Conservation (phyloP, 1,140 invertebrate genomes). For the Aphis gossypii region DNA sequence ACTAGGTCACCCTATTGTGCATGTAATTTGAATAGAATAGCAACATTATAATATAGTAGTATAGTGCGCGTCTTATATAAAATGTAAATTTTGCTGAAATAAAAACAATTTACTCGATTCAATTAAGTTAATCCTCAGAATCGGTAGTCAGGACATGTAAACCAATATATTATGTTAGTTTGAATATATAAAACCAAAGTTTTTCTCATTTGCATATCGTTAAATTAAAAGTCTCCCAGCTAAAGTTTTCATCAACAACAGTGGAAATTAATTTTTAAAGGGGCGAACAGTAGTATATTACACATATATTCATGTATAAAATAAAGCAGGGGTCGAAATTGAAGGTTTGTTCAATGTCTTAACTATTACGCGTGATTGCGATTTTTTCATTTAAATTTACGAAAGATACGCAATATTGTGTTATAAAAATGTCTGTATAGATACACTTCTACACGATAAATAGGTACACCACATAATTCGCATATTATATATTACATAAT, state of each 20-base stretch:
- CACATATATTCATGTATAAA: neutral
- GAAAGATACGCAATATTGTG: neutral
- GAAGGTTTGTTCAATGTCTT: neutral
- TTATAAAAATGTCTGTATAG: neutral
- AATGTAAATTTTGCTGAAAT: neutral
- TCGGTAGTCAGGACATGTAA: neutral
- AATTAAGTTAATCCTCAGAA: slow-evolving; percentile 21
- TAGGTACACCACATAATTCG: neutral
- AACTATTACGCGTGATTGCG: neutral
- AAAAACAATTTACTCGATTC: neutral
- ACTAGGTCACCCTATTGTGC: neutral
- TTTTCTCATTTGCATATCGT: slow-evolving; percentile 24
- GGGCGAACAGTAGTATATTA: neutral
- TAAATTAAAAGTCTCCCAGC: neutral
- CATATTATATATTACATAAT: no score
- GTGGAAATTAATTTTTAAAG: slow-evolving; percentile 39
- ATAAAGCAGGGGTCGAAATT: neutral
- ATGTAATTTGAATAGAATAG: neutral
- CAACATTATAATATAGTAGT: neutral
- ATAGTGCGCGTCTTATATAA: neutral
- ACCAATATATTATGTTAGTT: neutral
- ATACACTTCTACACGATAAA: neutral
- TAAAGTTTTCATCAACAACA: neutral
- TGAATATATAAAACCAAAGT: slow-evolving; percentile 17
- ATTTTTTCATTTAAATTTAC: slow-evolving; percentile 33